phyloP scores from a whole-genome alignment of 2,113 vertebrate genomes.

The Myotis brandtii region DNA sequence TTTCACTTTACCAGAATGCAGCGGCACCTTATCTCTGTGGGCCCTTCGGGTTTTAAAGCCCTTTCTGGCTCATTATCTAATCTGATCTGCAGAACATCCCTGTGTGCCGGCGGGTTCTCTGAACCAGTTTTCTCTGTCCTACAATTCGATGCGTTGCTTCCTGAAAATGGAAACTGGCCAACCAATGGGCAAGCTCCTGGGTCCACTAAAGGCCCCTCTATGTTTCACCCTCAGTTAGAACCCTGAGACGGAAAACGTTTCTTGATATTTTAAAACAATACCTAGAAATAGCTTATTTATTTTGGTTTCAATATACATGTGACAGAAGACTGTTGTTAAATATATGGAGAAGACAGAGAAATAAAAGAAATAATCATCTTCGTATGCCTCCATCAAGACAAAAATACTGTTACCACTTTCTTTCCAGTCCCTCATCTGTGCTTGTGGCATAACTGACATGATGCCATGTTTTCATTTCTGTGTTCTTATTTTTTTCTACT shows the following conservation, averaged over 20 bases:
- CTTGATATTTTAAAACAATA: not conserved
- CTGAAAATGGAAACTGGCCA: not conserved
- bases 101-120: not conserved
- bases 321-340: not conserved
- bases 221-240: accelerated
- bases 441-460: not conserved
- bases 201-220: accelerated
- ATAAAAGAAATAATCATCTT: not conserved
- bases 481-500: not conserved
- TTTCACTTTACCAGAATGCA: conserved; percentile 27
- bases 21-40: not conserved
- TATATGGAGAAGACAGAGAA: not conserved
- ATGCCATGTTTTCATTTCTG: not conserved
- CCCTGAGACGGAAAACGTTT: not conserved
- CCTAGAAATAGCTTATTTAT: not conserved
- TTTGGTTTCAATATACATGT: not conserved
- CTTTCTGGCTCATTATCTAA: conserved; percentile 15
- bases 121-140: not conserved
- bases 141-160: not conserved
- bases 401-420: not conserved
- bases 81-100: not conserved
- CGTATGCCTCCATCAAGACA: not conserved
- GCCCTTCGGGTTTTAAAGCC: not conserved
- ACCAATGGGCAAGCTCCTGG: not conserved
- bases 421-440: not conserved